Evolutionary conservation across 2,113 vertebrate species (phyloP), one percentile per base, ranked within the genome.

Genomic region (Lamprologus callipterus): DNA sequence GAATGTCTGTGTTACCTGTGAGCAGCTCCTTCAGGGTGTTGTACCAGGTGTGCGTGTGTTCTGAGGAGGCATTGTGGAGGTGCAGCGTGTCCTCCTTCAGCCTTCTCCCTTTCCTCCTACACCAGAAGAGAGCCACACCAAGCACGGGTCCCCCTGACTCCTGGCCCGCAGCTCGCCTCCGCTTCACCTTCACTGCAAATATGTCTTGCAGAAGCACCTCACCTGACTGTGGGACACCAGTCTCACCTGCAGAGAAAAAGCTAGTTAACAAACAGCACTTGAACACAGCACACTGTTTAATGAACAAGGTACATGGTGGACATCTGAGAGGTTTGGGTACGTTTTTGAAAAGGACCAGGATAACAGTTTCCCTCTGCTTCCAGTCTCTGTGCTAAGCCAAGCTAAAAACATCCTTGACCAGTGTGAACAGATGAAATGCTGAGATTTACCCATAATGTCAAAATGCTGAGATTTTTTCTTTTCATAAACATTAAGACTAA

Each of bases 111-210:
- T 51, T 91, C 80, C 93, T 91, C 80, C 53, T 87, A 86, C 92
- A 86, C 81, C 51, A 91, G 89, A 95, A 94, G 28, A 95, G 87
- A 19, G 93, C 83, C 54, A 96, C 37, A 5, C 95, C 95, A 4
- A 95, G 91, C 73, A 96, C 93, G 0, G 95, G 11, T 5, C 93
- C 94, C 21, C 94, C 95, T 1, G 88, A 88, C 81, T 92, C 45
- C 89, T 93, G 94, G 8, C 93, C 93, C 0, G 19, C 92, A 2
- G 85, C 53, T 73, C 94, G 90, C 21, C 94, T 92, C 26, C 94
- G 85, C 90, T 96, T 95, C 85, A 96, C 94, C 89, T 95, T 95
- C 58, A 93, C 94, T 0, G 94, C 93, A 14, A 87, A 93, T 58
- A 96, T 82, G 5, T 96, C 94, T 57, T 83, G 85, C 57, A 96